Evolutionary conservation across 2,888 invertebrate species (phyloP), one percentile per base, ranked within the genome.

Genomic region (Lamproptera curius): DNA sequence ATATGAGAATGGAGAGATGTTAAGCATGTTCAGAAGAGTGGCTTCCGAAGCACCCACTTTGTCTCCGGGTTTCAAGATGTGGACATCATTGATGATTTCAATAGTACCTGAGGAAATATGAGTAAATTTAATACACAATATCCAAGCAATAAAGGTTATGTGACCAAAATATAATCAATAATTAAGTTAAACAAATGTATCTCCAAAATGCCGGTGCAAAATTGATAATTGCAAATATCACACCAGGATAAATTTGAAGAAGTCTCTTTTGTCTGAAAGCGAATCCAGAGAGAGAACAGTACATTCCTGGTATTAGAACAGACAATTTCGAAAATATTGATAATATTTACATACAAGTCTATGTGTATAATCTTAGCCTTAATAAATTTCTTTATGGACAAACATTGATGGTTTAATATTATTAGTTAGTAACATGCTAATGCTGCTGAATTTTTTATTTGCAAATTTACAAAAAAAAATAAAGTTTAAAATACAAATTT

Each of bases 1-100:
- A 73, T 99, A 99, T 43, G 97, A 97, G 91, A 99, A 99, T 42
- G 99, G 99, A 77, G 98, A 98, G 85, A 99, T 98, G 91, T 98
- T 98, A 90, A 99, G 92, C 99, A 99, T 99, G 91, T 99, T 99
- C 62, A 99, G 91, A 50, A 99, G 93, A 10, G 99, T 98, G 33
- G 99, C 97, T 90, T 99, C 99, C 35, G 98, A 98, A 73, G 98
- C 97, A 68, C 99, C 99, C 53, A 99, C 99, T 88, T 96, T 98
- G 81, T 99, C 99, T 38, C 98, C 98, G 16, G 95, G 95, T 86
- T 96, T 96, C 81, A 96, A 82, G 76, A 96, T 96, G 78, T 95
- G 95, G 46, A 96, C 96, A 87, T 96, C 96, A 61, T 96, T 96
- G 90, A 99, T 95, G 89, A 99, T 99, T 97, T 99, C 99, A 94